Evolutionary conservation across 2,797 vertebrate genomes (phyloP), one percentile per base, ranked within the genome.

Genomic region (Peromyscus aztecus): DNA sequence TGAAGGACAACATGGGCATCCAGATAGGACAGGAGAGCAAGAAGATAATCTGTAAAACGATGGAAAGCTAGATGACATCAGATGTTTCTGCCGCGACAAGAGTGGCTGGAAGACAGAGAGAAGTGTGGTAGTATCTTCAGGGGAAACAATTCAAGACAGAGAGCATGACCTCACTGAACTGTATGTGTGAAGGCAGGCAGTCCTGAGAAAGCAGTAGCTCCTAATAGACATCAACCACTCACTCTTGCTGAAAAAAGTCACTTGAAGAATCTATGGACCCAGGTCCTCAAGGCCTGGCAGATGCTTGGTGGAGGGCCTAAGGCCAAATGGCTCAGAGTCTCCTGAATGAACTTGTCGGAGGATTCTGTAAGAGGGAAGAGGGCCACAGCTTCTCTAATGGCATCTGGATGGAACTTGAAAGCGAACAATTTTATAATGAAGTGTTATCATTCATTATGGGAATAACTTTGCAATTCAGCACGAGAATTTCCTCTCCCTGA

Each of bases 381-480:
- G 49, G 59, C n/a, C 17, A 0, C 75, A 73, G 24, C 31, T 78
- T 92, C 69, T 89, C 90, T 83, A 80, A 94, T 10, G 17, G 77
- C 40, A 37, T 86, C 80, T 81, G 73, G 84, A 89, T 92, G 71
- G 92, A 94, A 95, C 84, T 34, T 91, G 76, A 96, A 97, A 94
- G 94, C 52, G 86, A 96, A 81, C 31, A 49, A 92, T 61, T 84
- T 89, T 90, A 81, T 91, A 90, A 78, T 69, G 71, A 94, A 86
- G 78, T 78, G 81, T 90, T 95, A 94, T 80, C 88, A 92, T 85
- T 93, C 75, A 83, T 76, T 92, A 94, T 23, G 46, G 46, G 92
- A 93, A 92, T 55, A 96, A 94, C 55, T 81, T 67, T 85, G 37
- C 86, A 96, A 97, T 94, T 97, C 73, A 89, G 24, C 59, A 59